Conservation (phyloP, 2,888 invertebrate species). For the Drosophila rubida region DNA sequence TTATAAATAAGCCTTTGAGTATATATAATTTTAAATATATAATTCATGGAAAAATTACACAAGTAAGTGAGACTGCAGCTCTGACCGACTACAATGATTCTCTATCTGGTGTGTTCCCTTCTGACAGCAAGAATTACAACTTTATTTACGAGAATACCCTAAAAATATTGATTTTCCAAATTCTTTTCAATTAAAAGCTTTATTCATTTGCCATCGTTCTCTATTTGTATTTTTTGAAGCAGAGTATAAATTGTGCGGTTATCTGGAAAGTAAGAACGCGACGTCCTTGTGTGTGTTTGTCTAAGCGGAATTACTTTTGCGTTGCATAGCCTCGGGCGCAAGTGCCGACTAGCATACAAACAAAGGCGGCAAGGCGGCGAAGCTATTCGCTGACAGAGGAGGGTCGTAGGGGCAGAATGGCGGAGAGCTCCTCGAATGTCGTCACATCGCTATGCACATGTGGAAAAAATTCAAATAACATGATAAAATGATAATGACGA, state of each 20-base stretch:
- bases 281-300: slow-evolving; percentile 44
- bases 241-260: slow-evolving; percentile 32
- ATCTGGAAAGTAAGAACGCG: not conserved
- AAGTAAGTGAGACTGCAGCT: not conserved
- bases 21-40: slow-evolving; percentile 15
- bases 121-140: too few relatives aligned
- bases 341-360: slow-evolving; percentile 46
- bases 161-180: too few relatives aligned
- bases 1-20: slow-evolving; percentile 53
- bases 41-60: slow-evolving; percentile 33
- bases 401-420: not conserved
- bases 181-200: too few relatives aligned
- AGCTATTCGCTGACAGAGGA: not conserved
- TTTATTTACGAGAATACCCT: too few relatives aligned
- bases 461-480: slow-evolving; percentile 71
- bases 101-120: not conserved
- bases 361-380: slow-evolving; percentile 28
- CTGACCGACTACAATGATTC: not conserved
- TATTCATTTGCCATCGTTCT: too few relatives aligned
- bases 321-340: slow-evolving; percentile 46
- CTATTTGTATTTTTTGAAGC: slow-evolving; percentile 20
- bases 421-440: not conserved
- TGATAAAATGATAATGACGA: slow-evolving; percentile 73
- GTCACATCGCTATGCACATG: slow-evolving; percentile 52
- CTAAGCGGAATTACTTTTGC: slow-evolving; percentile 57